Evolutionary conservation across 1,140 invertebrate genomes (phyloP).

Genomic region (Diploscapter pachys): DNA sequence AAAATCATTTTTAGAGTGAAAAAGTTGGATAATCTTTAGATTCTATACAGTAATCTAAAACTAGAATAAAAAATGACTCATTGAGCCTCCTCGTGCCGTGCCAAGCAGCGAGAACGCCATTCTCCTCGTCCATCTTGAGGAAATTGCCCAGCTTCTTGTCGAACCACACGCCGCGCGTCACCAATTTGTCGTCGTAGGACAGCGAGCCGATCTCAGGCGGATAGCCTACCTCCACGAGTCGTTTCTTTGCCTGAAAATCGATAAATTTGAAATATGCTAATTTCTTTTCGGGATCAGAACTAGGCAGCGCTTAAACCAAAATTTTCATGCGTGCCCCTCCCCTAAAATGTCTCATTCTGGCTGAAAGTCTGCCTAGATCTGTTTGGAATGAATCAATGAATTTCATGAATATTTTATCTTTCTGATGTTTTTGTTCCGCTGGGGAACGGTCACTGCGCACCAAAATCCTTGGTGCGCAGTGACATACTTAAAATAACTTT

Average conservation of each 20-base stretch:
- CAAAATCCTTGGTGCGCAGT: no score
- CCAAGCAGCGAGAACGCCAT: constrained; percentile 92
- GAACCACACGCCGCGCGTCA: constrained; percentile 94
- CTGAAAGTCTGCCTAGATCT: no score
- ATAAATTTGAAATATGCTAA: no score
- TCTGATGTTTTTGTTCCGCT: constrained; percentile 72
- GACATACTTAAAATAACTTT: no score
- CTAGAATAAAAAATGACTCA: constrained; percentile 84
- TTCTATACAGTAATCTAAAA: constrained; percentile 70
- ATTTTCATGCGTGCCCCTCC: constrained; percentile 60
- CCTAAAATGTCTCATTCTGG: no score
- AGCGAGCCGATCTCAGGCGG: constrained; percentile 85
- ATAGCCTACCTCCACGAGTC: constrained; percentile 79
- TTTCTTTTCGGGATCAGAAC: no score
- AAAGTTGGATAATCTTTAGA: background rate
- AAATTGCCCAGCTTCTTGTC: constrained; percentile 92
- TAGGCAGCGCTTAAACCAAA: no score
- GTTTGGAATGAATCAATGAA: no score
- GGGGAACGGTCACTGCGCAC: no score
- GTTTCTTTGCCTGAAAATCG: background rate
- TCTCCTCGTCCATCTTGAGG: constrained; percentile 87
- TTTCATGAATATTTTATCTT: no score
- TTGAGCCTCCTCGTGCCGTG: constrained; percentile 68
- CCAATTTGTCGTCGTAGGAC: constrained; percentile 92
- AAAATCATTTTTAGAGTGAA: no score